Evolutionary conservation across 1,140 invertebrate genomes (phyloP).

Genomic region (Listronotus oregonensis): DNA sequence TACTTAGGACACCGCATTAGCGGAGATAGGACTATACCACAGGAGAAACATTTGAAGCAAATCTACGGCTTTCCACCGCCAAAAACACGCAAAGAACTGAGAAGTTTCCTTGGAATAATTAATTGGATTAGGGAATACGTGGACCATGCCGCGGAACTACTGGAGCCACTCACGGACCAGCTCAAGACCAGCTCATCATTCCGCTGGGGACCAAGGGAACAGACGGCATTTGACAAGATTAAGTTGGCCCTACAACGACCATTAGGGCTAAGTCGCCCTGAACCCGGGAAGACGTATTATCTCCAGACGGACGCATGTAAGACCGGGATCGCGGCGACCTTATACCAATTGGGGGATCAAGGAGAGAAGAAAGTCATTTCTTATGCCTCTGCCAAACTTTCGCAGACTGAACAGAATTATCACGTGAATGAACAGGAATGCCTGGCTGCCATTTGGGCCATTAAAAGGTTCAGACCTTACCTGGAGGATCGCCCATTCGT

Average conservation of each 20-base stretch:
- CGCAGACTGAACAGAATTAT: slow-evolving; percentile 16
- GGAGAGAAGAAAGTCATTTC: too few species aligned
- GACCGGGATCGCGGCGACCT: too few species aligned
- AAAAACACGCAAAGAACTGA: slow-evolving; percentile 28
- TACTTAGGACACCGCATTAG: slow-evolving; percentile 26
- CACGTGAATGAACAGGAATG: slow-evolving; percentile 22
- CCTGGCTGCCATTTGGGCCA: slow-evolving; percentile 52
- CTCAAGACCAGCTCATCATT: slow-evolving; percentile 30
- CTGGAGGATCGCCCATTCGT: slow-evolving; percentile 42
- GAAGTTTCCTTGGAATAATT: slow-evolving; percentile 38
- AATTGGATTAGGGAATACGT: slow-evolving; percentile 47
- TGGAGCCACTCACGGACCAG: slow-evolving; percentile 32
- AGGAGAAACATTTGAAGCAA: slow-evolving; percentile 8
- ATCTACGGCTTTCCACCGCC: slow-evolving; percentile 1
- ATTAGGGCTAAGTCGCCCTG: slow-evolving; percentile 39
- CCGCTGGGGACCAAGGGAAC: neutral
- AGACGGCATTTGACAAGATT: slow-evolving; percentile 40
- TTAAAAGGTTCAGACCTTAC: slow-evolving; percentile 50
- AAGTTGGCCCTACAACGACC: slow-evolving; percentile 40
- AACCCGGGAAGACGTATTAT: slow-evolving; percentile 38
- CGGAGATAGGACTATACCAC: slow-evolving; percentile 6
- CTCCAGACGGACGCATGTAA: slow-evolving; percentile 47
- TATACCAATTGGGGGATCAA: too few species aligned
- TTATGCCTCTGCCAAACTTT: slow-evolving; percentile 22
- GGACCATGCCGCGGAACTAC: slow-evolving; percentile 26